Conservation (phyloP, 2,888 invertebrate genomes). For the Scaptomyza flava region DNA sequence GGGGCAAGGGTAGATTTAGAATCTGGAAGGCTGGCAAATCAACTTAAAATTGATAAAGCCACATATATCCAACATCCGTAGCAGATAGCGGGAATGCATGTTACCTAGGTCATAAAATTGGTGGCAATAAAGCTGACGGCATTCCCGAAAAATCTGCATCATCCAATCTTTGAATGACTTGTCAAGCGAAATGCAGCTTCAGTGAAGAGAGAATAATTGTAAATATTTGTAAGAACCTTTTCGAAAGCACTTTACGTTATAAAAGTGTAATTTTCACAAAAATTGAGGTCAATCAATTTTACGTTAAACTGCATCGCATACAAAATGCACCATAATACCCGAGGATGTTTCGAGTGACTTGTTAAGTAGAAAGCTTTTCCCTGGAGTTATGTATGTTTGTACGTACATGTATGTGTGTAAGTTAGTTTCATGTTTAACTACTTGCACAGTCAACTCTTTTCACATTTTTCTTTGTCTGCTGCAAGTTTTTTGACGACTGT, state of each 20-base stretch:
- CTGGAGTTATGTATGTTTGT: conserved; percentile 24
- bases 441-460: conserved; percentile 42
- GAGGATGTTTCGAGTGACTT: conserved; percentile 5
- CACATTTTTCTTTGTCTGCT: conserved; percentile 25
- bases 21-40: no score
- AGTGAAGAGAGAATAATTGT: conserved; percentile 5
- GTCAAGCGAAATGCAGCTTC: neutral
- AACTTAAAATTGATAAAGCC: no score
- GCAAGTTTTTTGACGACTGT: conserved; percentile 7
- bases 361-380: conserved; percentile 6
- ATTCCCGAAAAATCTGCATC: no score
- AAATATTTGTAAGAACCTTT: conserved; percentile 1
- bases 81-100: no score
- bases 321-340: conserved; percentile 6
- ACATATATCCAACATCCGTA: no score
- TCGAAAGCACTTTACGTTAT: neutral
- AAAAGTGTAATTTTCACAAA: neutral
- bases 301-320: neutral
- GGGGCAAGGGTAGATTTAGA: no score
- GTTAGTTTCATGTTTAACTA: conserved; percentile 48
- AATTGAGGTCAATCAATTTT: conserved; percentile 5
- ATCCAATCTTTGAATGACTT: neutral
- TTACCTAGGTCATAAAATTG: no score
- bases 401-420: conserved; percentile 1
- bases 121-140: no score